These are phyloP conservation scores for Philereme vetulata DNA, from an alignment of 2,888 invertebrate species.

Conservation along the genomic window DNA sequence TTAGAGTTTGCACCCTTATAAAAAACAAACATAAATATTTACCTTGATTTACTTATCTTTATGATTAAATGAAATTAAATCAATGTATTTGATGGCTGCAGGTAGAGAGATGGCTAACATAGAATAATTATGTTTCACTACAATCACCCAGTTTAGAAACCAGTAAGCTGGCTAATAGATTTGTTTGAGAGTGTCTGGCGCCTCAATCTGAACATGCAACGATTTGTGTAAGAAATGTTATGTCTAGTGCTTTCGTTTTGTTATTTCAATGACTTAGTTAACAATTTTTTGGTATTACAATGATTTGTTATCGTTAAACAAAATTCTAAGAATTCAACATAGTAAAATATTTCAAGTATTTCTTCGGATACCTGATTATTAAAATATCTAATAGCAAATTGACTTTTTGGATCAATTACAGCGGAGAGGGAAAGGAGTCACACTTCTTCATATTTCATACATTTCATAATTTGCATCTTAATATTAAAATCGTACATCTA, in stretches of 20 bases:
- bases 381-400: slow-evolving; percentile 32
- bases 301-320: background rate
- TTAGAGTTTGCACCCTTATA: no score
- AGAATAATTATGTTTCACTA: no score
- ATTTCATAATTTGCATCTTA: slow-evolving; percentile 31
- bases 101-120: no score
- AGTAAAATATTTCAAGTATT: slow-evolving; percentile 4
- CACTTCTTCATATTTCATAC: slow-evolving; percentile 26
- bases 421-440: slow-evolving; percentile 23
- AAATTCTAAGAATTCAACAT: background rate
- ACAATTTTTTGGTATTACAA: background rate
- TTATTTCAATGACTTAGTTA: background rate
- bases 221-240: background rate
- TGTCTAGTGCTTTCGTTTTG: background rate
- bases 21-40: slow-evolving; percentile 8
- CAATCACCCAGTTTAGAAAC: no score
- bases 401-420: slow-evolving; percentile 29
- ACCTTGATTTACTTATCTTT: background rate
- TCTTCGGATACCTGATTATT: slow-evolving; percentile 26
- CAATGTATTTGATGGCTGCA: no score
- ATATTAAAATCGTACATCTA: slow-evolving; percentile 32
- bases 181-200: background rate
- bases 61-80: no score
- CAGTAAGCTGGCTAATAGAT: background rate
- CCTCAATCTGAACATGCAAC: slow-evolving; percentile 7